phyloP scores from a whole-genome alignment of 2,888 invertebrate species.

The Esperia sulphurella region DNA sequence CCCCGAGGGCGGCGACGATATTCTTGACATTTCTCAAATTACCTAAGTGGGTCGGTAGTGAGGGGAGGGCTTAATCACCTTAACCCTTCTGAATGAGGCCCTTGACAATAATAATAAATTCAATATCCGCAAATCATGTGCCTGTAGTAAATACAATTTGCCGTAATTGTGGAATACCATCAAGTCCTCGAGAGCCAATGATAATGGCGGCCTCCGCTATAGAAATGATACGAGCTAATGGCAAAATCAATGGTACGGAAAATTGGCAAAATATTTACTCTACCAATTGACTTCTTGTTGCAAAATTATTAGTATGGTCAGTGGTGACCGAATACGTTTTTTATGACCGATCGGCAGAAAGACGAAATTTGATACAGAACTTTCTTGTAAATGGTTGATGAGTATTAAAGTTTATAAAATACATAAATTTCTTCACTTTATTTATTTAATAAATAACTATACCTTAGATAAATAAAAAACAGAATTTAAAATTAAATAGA shows the following conservation, averaged over 20 bases:
- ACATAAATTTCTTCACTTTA: too few species aligned
- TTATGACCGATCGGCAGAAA: too few species aligned
- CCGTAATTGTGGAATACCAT: constrained; percentile 13
- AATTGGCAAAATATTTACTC: constrained; percentile 24
- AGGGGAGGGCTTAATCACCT: constrained; percentile 52
- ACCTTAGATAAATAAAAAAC: too few species aligned
- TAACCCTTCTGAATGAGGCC: constrained; percentile 45
- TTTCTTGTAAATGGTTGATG: too few species aligned
- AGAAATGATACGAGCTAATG: constrained; percentile 23
- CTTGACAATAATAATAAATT: constrained; percentile 56
- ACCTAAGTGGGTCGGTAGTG: constrained; percentile 40
- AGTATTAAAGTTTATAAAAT: too few species aligned
- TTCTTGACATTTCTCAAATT: constrained; percentile 38
- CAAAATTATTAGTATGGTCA: constrained; percentile 4
- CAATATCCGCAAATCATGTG: constrained; percentile 59
- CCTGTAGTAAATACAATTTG: constrained; percentile 24
- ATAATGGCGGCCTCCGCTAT: neutral
- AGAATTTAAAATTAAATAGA: too few species aligned
- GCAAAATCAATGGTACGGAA: constrained; percentile 22
- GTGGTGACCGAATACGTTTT: too few species aligned
- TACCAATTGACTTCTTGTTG: constrained; percentile 18
- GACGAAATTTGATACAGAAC: too few species aligned
- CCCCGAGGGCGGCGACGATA: constrained; percentile 18
- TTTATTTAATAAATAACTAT: too few species aligned
- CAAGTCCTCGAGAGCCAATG: neutral